Conservation (phyloP, 92 coral and sea anemone species). For the Plumapathes pennacea region DNA sequence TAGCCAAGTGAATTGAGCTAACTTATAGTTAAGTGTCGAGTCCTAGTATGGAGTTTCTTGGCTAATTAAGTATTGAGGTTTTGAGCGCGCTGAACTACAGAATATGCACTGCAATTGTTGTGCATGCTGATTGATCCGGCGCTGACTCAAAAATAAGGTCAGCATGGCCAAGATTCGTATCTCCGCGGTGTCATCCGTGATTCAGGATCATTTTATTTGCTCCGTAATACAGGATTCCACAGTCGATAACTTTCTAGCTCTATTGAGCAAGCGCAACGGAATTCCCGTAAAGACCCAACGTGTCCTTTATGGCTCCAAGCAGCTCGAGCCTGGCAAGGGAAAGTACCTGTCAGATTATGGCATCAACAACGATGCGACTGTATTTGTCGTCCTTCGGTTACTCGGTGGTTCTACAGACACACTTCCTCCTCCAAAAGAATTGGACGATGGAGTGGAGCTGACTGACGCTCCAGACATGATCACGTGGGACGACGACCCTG, state of each 20-base stretch:
- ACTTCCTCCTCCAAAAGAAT: constrained; percentile 33
- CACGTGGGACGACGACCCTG: constrained; percentile 91
- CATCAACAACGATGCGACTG: constrained; percentile 47
- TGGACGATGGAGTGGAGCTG: constrained; percentile 79
- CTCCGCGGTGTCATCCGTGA: too few relatives aligned
- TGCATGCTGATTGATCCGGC: too few relatives aligned
- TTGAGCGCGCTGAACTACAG: too few relatives aligned
- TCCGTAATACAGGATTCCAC: constrained; percentile 62
- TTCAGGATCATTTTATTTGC: too few relatives aligned
- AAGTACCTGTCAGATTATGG: constrained; percentile 60
- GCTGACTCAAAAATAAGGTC: too few relatives aligned
- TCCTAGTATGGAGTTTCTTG: too few relatives aligned
- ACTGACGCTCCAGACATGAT: constrained; percentile 84
- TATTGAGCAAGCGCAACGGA: constrained; percentile 34
- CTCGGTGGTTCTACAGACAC: constrained; percentile 49
- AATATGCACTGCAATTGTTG: too few relatives aligned
- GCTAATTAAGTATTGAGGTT: too few relatives aligned
- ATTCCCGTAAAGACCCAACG: constrained; percentile 53
- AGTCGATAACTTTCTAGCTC: constrained; percentile 51
- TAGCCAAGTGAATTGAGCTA: too few relatives aligned
- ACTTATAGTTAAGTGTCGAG: too few relatives aligned
- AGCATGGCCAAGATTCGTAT: too few relatives aligned
- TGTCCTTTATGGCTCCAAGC: constrained; percentile 41
- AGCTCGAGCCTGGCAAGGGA: constrained; percentile 31
- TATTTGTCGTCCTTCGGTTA: constrained; percentile 55